phyloP scores from a whole-genome alignment of 2,113 vertebrate genomes.

The Callipepla squamata region DNA sequence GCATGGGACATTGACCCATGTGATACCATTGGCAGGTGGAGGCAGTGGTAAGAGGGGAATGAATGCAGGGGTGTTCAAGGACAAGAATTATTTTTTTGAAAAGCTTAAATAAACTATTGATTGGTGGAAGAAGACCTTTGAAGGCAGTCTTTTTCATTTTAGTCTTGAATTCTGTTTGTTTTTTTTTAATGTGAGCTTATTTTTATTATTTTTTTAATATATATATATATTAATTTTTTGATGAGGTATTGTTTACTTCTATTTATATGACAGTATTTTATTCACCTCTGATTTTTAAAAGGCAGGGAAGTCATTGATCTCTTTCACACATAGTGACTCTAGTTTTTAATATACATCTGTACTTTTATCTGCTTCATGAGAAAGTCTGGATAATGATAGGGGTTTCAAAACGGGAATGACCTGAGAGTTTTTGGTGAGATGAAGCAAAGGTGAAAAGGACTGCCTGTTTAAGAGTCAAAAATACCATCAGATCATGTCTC shows the following conservation, averaged over 20 bases:
- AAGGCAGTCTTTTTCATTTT: neutral
- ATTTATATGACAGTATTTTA: neutral
- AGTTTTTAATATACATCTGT: neutral
- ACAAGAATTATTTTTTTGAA: neutral
- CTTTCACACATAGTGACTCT: neutral
- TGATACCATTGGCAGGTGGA: neutral
- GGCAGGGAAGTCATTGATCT: neutral
- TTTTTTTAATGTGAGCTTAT: no score
- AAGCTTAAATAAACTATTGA: fast-evolving
- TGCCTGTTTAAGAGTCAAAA: neutral
- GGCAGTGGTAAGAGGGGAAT: neutral
- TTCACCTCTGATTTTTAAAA: neutral
- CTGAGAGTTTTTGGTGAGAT: neutral
- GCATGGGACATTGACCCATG: neutral
- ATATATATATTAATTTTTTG: neutral
- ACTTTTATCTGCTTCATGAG: neutral
- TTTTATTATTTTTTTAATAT: no score
- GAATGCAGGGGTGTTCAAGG: fast-evolving
- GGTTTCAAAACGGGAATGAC: neutral
- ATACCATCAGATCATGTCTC: neutral
- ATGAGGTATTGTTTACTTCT: neutral
- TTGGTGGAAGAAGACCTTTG: neutral
- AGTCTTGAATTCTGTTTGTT: neutral
- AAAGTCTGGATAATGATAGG: neutral
- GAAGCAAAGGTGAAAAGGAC: neutral